Percentiles rank a stretch among this genome's conserved stretches.
phyloP scores from a whole-genome alignment of 2,113 vertebrate genomes.

The Trachemys scripta region DNA sequence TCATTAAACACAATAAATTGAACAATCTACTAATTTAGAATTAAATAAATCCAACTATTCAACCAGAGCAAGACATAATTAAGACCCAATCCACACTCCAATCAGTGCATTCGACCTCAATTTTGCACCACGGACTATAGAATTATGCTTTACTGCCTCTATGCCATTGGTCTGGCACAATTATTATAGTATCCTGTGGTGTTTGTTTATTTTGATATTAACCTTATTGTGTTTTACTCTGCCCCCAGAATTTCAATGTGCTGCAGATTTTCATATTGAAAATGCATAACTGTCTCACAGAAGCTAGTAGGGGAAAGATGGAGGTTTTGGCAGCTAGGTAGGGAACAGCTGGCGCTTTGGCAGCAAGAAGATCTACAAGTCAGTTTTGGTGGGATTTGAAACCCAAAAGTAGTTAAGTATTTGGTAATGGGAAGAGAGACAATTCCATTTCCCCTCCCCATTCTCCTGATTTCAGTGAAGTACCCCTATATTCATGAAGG shows the following conservation, averaged over 20 bases:
- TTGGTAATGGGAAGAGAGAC: not conserved
- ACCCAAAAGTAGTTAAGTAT: not conserved
- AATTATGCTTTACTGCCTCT: not conserved
- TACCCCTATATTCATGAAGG: not conserved
- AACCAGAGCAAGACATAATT: not conserved
- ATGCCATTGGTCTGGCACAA: not conserved
- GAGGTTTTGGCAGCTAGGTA: not conserved
- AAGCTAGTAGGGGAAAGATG: not conserved
- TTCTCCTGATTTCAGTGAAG: not conserved
- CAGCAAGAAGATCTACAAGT: not conserved
- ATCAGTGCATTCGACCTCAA: not conserved
- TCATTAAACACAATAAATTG: not conserved
- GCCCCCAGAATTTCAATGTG: not conserved
- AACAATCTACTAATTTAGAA: not conserved
- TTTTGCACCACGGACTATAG: not conserved
- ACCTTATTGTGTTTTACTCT: not conserved
- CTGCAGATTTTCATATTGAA: not conserved
- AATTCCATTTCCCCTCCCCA: not conserved
- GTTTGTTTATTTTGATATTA: not conserved
- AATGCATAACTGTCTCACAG: not conserved
- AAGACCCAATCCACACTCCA: fast-evolving
- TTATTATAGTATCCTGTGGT: not conserved
- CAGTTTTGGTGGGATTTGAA: not conserved
- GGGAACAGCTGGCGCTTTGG: not conserved
- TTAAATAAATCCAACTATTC: not conserved